Conservation (phyloP, 2,888 invertebrate genomes). For the Elgonia sp. region DNA sequence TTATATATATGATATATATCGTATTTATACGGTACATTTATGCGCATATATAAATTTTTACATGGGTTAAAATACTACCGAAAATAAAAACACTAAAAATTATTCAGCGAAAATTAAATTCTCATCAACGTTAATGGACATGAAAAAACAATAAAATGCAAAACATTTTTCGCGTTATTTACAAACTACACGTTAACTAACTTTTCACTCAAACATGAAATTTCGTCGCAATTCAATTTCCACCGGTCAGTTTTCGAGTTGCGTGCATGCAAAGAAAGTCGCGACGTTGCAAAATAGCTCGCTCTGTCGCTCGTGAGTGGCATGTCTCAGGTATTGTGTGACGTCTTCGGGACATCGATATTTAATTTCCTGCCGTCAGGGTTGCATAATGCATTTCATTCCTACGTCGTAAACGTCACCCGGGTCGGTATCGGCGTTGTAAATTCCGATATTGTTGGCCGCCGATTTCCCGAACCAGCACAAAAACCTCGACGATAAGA, state of each 20-base stretch:
- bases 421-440: constrained; percentile 78
- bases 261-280: constrained; percentile 29
- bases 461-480: constrained; percentile 67
- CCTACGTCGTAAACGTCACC: constrained; percentile 80
- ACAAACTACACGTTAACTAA: too few relatives aligned
- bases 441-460: constrained; percentile 77
- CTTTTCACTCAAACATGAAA: background rate
- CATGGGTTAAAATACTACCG: too few relatives aligned
- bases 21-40: too few relatives aligned
- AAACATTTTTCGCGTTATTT: too few relatives aligned
- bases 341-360: constrained; percentile 81
- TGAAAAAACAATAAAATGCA: too few relatives aligned
- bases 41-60: too few relatives aligned
- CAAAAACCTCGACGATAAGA: constrained; percentile 59
- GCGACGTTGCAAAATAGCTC: constrained; percentile 23
- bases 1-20: too few relatives aligned
- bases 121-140: too few relatives aligned
- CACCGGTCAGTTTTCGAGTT: background rate
- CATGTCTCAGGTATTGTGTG: constrained; percentile 22
- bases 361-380: constrained; percentile 84
- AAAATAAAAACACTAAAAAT: too few relatives aligned
- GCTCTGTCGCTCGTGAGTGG: constrained; percentile 42
- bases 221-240: background rate
- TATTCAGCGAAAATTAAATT: too few relatives aligned
- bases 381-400: constrained; percentile 67